These are phyloP conservation scores for Chloromyia formosa DNA, from an alignment of 2,888 invertebrate species.

Conservation along the genomic window DNA sequence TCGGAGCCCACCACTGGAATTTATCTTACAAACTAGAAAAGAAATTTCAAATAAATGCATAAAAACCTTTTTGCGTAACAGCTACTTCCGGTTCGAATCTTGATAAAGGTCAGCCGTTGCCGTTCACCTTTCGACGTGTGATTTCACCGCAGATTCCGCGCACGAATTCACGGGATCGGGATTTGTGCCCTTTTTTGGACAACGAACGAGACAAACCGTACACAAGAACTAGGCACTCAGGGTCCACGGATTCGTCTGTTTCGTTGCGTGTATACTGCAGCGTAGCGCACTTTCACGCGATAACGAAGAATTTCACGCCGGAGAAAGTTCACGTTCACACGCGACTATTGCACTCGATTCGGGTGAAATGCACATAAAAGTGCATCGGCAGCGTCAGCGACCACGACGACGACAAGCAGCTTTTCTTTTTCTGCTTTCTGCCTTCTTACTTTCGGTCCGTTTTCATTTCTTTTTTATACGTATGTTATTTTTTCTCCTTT, in stretches of 20 bases:
- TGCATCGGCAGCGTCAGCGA: slow-evolving; percentile 4
- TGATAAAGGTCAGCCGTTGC: slow-evolving; percentile 8
- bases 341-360: slow-evolving; percentile 37
- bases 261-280: neutral
- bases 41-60: slow-evolving; percentile 14
- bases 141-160: neutral
- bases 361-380: slow-evolving; percentile 35
- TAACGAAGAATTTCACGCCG: slow-evolving; percentile 36
- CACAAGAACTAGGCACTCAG: no score
- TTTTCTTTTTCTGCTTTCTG: slow-evolving; percentile 34
- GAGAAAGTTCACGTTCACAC: slow-evolving; percentile 42
- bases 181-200: no score
- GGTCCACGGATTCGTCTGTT: no score
- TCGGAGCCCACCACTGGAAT: neutral
- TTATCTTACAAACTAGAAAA: neutral
- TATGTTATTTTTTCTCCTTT: slow-evolving; percentile 4
- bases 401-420: slow-evolving; percentile 2
- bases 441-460: neutral
- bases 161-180: no score
- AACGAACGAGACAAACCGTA: no score
- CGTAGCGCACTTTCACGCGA: slow-evolving; percentile 27
- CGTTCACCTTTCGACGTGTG: neutral
- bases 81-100: slow-evolving; percentile 27
- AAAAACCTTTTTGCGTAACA: slow-evolving; percentile 19
- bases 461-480: slow-evolving; percentile 16